Evolutionary conservation across 2,888 invertebrate genomes (phyloP).

Genomic region (Meteorus cinctellus): DNA sequence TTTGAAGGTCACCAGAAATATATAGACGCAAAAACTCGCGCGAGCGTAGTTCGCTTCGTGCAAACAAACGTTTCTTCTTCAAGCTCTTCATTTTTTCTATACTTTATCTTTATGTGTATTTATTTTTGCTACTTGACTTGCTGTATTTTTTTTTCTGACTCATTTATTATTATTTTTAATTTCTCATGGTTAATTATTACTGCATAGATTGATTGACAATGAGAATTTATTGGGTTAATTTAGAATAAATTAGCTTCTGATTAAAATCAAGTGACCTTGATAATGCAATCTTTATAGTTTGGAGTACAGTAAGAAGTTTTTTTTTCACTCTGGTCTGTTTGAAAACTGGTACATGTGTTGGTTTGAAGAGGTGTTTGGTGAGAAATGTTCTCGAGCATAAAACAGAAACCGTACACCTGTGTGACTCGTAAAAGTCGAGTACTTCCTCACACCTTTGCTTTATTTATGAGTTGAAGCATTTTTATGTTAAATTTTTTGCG

Average conservation of each 20-base stretch:
- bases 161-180: too few species aligned
- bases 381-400: conserved; percentile 2
- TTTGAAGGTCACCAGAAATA: conserved; percentile 52
- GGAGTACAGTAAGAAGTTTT: not conserved
- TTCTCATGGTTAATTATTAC: too few species aligned
- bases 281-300: too few species aligned
- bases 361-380: not conserved
- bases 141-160: not conserved
- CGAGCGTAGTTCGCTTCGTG: not conserved
- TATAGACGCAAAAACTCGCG: conserved; percentile 30
- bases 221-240: too few species aligned
- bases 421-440: not conserved
- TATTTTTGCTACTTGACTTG: not conserved
- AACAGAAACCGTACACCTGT: conserved; percentile 4
- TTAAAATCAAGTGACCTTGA: too few species aligned
- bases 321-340: not conserved
- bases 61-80: conserved; percentile 17
- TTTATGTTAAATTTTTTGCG: not conserved
- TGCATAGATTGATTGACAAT: too few species aligned
- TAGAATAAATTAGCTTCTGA: too few species aligned
- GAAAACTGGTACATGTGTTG: too few species aligned
- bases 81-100: not conserved
- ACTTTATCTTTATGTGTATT: not conserved
- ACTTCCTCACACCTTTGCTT: not conserved
- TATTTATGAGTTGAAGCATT: not conserved